A percentile compares a stretch with the other conserved stretches of the same genome.
Conservation (phyloP, 2,797 vertebrate species). For the Carduelis carduelis region DNA sequence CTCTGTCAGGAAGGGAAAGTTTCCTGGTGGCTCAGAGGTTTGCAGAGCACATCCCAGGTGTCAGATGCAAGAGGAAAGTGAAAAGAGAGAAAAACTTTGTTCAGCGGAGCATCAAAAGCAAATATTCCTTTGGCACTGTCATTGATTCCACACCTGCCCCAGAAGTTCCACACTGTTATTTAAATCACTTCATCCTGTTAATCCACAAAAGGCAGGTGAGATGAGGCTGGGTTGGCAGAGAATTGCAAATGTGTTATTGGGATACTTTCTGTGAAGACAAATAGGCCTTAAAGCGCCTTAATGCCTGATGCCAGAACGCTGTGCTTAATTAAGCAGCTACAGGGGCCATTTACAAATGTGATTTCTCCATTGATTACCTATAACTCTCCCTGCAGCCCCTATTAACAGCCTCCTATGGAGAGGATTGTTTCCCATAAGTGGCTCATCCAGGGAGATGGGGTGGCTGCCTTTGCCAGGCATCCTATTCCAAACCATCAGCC, state of each 20-base stretch:
- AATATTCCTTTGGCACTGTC: neutral
- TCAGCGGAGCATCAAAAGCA: neutral
- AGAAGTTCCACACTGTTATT: neutral
- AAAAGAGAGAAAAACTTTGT: neutral
- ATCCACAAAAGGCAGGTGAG: slow-evolving; percentile 27
- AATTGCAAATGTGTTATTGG: slow-evolving; percentile 30
- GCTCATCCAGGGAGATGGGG: neutral
- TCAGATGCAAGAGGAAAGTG: neutral
- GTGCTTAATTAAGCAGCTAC: slow-evolving; percentile 58
- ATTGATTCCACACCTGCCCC: neutral
- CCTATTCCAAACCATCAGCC: neutral
- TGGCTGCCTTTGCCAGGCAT: neutral
- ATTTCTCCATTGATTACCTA: slow-evolving; percentile 49
- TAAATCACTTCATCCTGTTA: slow-evolving; percentile 32
- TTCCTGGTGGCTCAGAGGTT: neutral
- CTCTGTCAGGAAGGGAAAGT: neutral
- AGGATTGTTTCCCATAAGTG: neutral
- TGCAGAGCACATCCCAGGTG: neutral
- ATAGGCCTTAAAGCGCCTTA: neutral
- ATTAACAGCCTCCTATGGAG: neutral
- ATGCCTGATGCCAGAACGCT: neutral
- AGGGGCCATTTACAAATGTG: slow-evolving; percentile 38
- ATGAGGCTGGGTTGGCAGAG: neutral
- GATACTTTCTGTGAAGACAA: slow-evolving; percentile 22
- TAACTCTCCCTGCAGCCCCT: slow-evolving; percentile 21